Conservation (phyloP, 2,888 invertebrate genomes). For the Sarcophaga caerulescens region DNA sequence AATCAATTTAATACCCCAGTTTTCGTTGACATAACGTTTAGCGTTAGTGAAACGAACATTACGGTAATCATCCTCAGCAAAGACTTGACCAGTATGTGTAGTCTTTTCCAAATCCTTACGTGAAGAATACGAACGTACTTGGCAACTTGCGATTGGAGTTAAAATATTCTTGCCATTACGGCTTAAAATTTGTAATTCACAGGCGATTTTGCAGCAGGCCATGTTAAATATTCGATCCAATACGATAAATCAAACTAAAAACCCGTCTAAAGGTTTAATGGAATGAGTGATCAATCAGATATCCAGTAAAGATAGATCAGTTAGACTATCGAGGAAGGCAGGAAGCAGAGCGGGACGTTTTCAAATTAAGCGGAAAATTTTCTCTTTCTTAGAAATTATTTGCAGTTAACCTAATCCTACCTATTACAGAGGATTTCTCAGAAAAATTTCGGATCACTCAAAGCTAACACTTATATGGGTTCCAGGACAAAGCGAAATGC, state of each 20-base stretch:
- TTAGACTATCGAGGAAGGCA: too few species aligned
- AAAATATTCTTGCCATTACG: slow-evolving; percentile 69
- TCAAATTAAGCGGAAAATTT: too few species aligned
- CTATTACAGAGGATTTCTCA: too few species aligned
- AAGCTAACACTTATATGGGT: too few species aligned
- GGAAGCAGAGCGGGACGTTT: too few species aligned
- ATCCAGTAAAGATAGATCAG: too few species aligned
- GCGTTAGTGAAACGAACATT: slow-evolving; percentile 89
- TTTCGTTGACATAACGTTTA: slow-evolving; percentile 91
- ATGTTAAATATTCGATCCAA: slow-evolving; percentile 65
- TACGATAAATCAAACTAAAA: background rate
- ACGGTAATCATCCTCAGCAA: slow-evolving; percentile 90
- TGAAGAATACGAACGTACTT: slow-evolving; percentile 67
- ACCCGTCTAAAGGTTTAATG: too few species aligned
- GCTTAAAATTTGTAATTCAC: slow-evolving; percentile 70
- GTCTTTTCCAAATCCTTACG: slow-evolving; percentile 76
- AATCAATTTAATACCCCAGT: slow-evolving; percentile 95
- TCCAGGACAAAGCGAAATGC: too few species aligned
- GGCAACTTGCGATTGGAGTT: slow-evolving; percentile 46
- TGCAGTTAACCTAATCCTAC: too few species aligned
- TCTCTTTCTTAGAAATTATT: too few species aligned
- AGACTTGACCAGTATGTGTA: slow-evolving; percentile 83
- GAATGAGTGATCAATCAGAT: too few species aligned
- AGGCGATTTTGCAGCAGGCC: slow-evolving; percentile 74
- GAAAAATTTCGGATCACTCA: too few species aligned